A percentile compares a stretch with the other conserved stretches of the same genome.
phyloP scores from a whole-genome alignment of 30 jellyfish, hydroid and myxozoan species.

The Rhopilema esculentum region DNA sequence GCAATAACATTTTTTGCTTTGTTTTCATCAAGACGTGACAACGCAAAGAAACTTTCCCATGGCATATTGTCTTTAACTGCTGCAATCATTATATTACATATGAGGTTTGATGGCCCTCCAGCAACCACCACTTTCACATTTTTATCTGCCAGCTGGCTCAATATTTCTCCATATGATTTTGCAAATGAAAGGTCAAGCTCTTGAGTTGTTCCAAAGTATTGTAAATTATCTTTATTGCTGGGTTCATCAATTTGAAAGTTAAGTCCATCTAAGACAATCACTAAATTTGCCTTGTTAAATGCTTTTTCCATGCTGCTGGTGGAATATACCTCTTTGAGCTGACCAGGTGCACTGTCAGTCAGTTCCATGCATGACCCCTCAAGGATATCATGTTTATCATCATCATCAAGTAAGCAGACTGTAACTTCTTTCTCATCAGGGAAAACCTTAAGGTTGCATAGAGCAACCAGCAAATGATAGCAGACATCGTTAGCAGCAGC shows the following conservation, averaged over 20 bases:
- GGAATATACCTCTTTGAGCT: slow-evolving; percentile 43
- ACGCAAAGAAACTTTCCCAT: slow-evolving; percentile 63
- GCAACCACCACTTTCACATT: slow-evolving; percentile 72
- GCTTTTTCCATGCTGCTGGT: slow-evolving; percentile 66
- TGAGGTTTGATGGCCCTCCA: slow-evolving; percentile 74
- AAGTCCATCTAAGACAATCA: slow-evolving; percentile 63
- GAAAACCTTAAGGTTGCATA: slow-evolving; percentile 40
- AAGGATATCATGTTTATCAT: slow-evolving; percentile 46
- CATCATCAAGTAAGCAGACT: slow-evolving; percentile 61
- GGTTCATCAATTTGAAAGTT: slow-evolving; percentile 17
- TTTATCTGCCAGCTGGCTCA: slow-evolving; percentile 55
- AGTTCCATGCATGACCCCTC: slow-evolving; percentile 85
- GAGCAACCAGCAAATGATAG: slow-evolving; percentile 49
- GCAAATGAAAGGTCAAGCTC: slow-evolving; percentile 9
- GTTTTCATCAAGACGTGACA: slow-evolving; percentile 86
- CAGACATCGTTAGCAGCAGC: slow-evolving; percentile 71
- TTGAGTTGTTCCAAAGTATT: slow-evolving; percentile 19
- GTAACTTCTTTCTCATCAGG: slow-evolving; percentile 50
- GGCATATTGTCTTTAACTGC: slow-evolving; percentile 7
- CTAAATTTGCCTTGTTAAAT: slow-evolving; percentile 71
- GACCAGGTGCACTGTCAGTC: slow-evolving; percentile 85
- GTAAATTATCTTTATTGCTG: neutral
- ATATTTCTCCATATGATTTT: slow-evolving; percentile 54
- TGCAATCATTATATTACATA: slow-evolving; percentile 65
- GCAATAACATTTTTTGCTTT: slow-evolving; percentile 87